Percentiles rank a stretch among this genome's conserved stretches.
Conservation (phyloP, 2,888 invertebrate species). For the Odontocolon sp. region DNA sequence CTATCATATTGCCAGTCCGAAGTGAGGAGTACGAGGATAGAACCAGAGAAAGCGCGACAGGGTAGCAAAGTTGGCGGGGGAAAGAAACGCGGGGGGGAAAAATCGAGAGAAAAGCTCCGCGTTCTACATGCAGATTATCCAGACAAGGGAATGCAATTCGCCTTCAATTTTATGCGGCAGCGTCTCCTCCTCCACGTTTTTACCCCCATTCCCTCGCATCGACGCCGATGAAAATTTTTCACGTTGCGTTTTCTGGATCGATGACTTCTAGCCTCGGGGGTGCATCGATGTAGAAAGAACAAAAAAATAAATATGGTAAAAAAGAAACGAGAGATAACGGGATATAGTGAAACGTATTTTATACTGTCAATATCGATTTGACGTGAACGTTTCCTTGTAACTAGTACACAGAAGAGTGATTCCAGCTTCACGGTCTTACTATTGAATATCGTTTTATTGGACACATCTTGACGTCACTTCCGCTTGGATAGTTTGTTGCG, state of each 20-base stretch:
- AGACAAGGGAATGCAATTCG: constrained; percentile 56
- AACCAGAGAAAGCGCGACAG: neutral
- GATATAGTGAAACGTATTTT: constrained; percentile 27
- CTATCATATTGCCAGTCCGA: constrained; percentile 67
- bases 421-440: neutral
- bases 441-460: neutral
- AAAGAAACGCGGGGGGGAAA: neutral
- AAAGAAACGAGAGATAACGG: neutral
- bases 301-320: constrained; percentile 59
- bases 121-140: constrained; percentile 52
- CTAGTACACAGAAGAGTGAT: neutral
- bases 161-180: constrained; percentile 49
- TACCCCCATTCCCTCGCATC: constrained; percentile 3
- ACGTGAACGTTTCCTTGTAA: neutral
- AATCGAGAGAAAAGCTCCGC: constrained; percentile 26
- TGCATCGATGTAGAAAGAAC: constrained; percentile 16
- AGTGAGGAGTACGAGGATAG: neutral
- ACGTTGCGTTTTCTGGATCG: constrained; percentile 40
- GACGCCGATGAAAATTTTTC: constrained; percentile 39
- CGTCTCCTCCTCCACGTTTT: neutral
- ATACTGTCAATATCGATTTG: neutral
- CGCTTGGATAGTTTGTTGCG: neutral
- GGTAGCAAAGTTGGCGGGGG: too few species aligned
- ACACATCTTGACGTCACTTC: neutral
- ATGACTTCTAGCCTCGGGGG: constrained; percentile 37